Base-by-base conservation (phyloP, 1,140 invertebrate species). In the Heliconius eleuchia region DNA sequence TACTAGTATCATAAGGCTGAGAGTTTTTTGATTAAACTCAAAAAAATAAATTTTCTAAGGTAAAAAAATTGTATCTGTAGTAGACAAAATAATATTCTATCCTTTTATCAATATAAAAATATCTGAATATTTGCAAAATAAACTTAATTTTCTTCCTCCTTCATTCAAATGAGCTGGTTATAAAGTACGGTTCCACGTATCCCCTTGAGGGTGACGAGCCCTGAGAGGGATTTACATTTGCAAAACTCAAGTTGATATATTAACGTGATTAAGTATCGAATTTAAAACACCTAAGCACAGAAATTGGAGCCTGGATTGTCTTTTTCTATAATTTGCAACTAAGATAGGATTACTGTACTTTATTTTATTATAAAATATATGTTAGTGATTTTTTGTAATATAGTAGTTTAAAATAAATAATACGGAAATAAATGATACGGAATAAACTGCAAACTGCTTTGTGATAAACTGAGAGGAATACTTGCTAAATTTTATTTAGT, bases 121-220 rank as follows among this genome's bases (percentile, higher is more conserved):
- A 66, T 16, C 23, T 5, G 9, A 66, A 23, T 13, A 66, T 16
- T 66, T 66, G 23, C 11, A 66, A 66, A 13, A 66, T 66, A 66
- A 27, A 66, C 11, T 66, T 30, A 66, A 66, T 66, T 66, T 66
- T 66, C 27, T 66, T 66, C 2, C 60, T 66, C 27, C 9, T 30
- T 30, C 60, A 66, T 30, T 30, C 60, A 66, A 66, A 66, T 27
- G 27, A 66, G 27, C 60, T 66, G 60, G 60, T 66, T 66, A 66
- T 66, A 66, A 66, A 66, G 60, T 66, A 66, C 60, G 27, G 60
- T 66, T 66, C 27, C 60, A 66, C 60, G 27, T 66, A 66, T 66
- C 60, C 60, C 27, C 60, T 66, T 16, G 60, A 66, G 27, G 13
- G 23, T 66, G 27, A 30, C 60, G 27, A 66, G 60, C 23, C 60